A percentile compares a stretch with the other conserved stretches of the same genome.
Conservation (phyloP, 2,888 invertebrate genomes). For the Steinernema carpocapsae region DNA sequence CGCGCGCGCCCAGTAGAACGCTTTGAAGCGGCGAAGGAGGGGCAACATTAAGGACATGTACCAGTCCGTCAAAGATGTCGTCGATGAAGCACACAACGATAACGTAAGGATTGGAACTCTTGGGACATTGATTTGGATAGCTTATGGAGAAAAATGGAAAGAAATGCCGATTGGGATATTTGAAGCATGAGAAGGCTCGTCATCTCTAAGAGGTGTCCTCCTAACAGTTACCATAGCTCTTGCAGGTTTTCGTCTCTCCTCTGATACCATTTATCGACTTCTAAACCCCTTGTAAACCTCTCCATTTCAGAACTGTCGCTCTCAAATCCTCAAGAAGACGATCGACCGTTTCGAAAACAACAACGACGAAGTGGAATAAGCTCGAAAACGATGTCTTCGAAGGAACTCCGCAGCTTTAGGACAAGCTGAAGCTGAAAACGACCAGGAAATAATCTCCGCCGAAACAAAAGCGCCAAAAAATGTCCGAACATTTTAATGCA, state of each 20-base stretch:
- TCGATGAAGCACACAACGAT: conserved; percentile 59
- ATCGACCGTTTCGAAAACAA: conserved; percentile 62
- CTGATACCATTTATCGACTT: too few relatives aligned
- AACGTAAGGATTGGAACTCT: conserved; percentile 45
- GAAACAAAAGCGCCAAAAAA: too few relatives aligned
- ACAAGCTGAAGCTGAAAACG: not conserved
- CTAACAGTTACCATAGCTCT: too few relatives aligned
- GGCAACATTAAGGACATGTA: conserved; percentile 68
- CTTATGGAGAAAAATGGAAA: not conserved
- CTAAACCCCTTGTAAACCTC: not conserved
- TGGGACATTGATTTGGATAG: not conserved
- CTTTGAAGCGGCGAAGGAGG: conserved; percentile 61
- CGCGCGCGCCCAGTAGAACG: conserved; percentile 66
- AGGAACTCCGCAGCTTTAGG: not conserved
- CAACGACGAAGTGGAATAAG: conserved; percentile 44
- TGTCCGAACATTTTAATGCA: too few relatives aligned
- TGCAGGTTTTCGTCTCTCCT: too few relatives aligned
- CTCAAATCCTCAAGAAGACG: conserved; percentile 60
- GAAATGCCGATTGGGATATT: not conserved
- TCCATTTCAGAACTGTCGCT: conserved; percentile 58
- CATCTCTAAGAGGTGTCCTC: too few relatives aligned
- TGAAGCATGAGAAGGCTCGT: too few relatives aligned
- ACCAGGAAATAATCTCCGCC: too few relatives aligned
- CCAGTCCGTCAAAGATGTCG: conserved; percentile 58
- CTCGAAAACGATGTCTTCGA: conserved; percentile 48